Conservation (phyloP, 2,888 invertebrate species). For the Drymonia ruficornis region DNA sequence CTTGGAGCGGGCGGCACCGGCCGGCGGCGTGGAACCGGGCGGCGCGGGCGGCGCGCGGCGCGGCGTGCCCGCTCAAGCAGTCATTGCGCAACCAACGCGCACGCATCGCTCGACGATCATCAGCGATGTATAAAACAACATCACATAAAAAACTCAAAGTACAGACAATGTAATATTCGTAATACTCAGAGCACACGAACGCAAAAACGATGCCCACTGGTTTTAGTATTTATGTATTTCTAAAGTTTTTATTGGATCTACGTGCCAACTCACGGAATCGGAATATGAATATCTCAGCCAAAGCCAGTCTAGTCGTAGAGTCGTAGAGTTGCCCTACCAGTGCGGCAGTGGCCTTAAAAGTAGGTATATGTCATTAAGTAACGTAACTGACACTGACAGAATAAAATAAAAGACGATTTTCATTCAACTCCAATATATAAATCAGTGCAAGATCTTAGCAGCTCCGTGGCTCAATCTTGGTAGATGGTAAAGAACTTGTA, state of each 20-base stretch:
- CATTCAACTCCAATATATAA: constrained; percentile 12
- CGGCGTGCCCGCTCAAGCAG: constrained; percentile 44
- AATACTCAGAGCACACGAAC: too few species aligned
- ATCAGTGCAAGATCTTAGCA: constrained; percentile 15
- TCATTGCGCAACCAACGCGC: constrained; percentile 68
- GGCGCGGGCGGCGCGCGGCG: constrained; percentile 46
- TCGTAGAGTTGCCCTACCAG: too few species aligned
- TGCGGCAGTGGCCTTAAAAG: too few species aligned
- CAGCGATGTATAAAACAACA: constrained; percentile 5
- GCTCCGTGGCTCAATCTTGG: constrained; percentile 42
- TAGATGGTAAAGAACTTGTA: constrained; percentile 47
- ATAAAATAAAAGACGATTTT: too few species aligned
- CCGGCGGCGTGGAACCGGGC: constrained; percentile 56
- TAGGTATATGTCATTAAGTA: too few species aligned
- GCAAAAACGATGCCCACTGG: too few species aligned
- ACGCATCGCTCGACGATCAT: constrained; percentile 29
- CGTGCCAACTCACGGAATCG: too few species aligned
- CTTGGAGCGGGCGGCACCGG: constrained; percentile 59
- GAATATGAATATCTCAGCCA: too few species aligned
- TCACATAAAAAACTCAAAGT: constrained; percentile 9
- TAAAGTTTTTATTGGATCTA: too few species aligned
- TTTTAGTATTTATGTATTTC: too few species aligned
- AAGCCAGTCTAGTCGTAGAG: too few species aligned
- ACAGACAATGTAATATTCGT: background rate
- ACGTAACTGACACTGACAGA: too few species aligned